phyloP scores from a whole-genome alignment of 1,140 invertebrate genomes.

The Aphelenchoides besseyi region DNA sequence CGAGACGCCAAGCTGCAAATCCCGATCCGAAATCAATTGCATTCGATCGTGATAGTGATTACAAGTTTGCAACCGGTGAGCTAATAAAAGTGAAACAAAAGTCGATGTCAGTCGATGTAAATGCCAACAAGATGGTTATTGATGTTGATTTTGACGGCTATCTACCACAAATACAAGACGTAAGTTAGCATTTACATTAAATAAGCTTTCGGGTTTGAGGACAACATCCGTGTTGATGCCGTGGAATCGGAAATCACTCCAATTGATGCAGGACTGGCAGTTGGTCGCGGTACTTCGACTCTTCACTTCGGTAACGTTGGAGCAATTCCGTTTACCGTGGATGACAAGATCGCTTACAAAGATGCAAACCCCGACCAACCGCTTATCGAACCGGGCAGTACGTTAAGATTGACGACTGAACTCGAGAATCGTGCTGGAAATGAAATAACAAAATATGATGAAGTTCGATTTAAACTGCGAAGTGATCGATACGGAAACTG shows the following conservation, averaged over 20 bases:
- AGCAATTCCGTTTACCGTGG: slow-evolving; percentile 19
- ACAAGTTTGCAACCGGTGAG: slow-evolving; percentile 43
- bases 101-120: neutral
- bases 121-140: slow-evolving; percentile 21
- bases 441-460: slow-evolving; percentile 15
- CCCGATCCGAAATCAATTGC: neutral
- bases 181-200: neutral
- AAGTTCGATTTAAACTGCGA: slow-evolving; percentile 29
- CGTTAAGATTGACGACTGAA: slow-evolving; percentile 26
- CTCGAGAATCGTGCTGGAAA: neutral
- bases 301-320: slow-evolving; percentile 37
- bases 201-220: slow-evolving; percentile 15
- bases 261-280: slow-evolving; percentile 30
- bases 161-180: slow-evolving; percentile 31
- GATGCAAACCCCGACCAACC: neutral
- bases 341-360: slow-evolving; percentile 39
- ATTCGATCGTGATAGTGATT: slow-evolving; percentile 24
- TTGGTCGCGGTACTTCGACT: slow-evolving; percentile 39
- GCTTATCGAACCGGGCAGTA: slow-evolving; percentile 27
- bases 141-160: slow-evolving; percentile 47
- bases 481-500: slow-evolving; percentile 27
- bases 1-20: slow-evolving; percentile 5
- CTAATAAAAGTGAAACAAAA: slow-evolving; percentile 39
- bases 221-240: slow-evolving; percentile 28
- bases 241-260: slow-evolving; percentile 34